Conservation (phyloP, 2,888 invertebrate genomes). For the Latrodectus elegans region DNA sequence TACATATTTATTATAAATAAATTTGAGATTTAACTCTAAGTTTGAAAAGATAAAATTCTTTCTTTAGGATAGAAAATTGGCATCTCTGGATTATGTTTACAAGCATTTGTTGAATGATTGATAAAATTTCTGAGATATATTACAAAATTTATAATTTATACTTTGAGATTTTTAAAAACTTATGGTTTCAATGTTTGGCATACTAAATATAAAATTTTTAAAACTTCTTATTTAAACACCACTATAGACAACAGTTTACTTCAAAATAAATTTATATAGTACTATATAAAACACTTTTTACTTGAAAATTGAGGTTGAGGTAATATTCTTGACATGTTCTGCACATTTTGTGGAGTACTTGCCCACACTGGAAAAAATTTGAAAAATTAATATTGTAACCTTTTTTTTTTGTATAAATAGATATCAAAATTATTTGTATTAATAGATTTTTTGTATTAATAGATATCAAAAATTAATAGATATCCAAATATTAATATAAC, state of each 20-base stretch:
- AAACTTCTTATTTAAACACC: no score
- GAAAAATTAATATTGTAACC: background rate
- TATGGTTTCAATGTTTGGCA: background rate
- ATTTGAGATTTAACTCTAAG: no score
- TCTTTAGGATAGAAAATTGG: no score
- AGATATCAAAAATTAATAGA: background rate
- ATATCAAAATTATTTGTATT: no score
- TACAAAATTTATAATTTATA: background rate
- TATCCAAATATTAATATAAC: background rate
- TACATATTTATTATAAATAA: no score
- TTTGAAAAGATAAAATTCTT: no score
- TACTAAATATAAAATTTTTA: background rate
- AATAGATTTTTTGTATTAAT: no score
- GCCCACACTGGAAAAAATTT: constrained; percentile 53
- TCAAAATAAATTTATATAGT: background rate
- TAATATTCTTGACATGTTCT: constrained; percentile 18
- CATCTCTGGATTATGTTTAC: no score
- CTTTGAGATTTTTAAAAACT: background rate
- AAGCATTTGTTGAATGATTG: no score
- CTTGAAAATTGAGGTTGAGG: constrained; percentile 64
- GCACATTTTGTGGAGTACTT: constrained; percentile 61
- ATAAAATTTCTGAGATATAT: no score
- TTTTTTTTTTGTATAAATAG: background rate
- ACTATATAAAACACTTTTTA: constrained; percentile 13
- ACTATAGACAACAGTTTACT: background rate